A percentile compares a stretch with the other conserved stretches of the same genome.
Conservation (phyloP, 1,140 invertebrate species). For the Drosophila fuyamai region DNA sequence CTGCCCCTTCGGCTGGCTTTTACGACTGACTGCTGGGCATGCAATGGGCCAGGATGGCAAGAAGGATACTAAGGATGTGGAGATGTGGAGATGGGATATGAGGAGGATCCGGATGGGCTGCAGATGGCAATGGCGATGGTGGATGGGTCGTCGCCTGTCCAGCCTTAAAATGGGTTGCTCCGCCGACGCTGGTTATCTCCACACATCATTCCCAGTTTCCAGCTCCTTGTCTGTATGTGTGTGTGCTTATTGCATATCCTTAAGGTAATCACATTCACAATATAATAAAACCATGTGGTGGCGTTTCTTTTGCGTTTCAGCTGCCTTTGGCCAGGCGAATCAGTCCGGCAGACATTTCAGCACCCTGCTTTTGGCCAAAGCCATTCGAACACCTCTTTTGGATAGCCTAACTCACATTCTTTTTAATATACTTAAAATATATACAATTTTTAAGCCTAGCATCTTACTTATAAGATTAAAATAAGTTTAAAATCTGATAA, state of each 20-base stretch:
- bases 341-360: background rate
- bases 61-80: constrained; percentile 2
- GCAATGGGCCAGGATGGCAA: constrained; percentile 19
- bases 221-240: constrained; percentile 23
- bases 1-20: constrained; percentile 13
- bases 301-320: constrained; percentile 69
- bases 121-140: constrained; percentile 19
- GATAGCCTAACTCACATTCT: no score
- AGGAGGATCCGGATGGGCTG: constrained; percentile 1
- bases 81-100: constrained; percentile 4
- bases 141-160: constrained; percentile 54
- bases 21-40: constrained; percentile 45
- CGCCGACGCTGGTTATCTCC: constrained; percentile 40
- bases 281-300: constrained; percentile 83
- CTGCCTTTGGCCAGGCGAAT: constrained; percentile 53
- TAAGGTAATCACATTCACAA: constrained; percentile 83
- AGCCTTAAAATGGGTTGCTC: constrained; percentile 53
- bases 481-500: no score
- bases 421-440: no score
- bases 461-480: no score
- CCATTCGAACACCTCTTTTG: no score
- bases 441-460: no score
- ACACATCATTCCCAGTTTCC: constrained; percentile 42
- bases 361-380: background rate
- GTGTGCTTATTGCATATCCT: constrained; percentile 81